Evolutionary conservation across 1,140 invertebrate genomes (phyloP).

Genomic region (Vanessa atalanta): DNA sequence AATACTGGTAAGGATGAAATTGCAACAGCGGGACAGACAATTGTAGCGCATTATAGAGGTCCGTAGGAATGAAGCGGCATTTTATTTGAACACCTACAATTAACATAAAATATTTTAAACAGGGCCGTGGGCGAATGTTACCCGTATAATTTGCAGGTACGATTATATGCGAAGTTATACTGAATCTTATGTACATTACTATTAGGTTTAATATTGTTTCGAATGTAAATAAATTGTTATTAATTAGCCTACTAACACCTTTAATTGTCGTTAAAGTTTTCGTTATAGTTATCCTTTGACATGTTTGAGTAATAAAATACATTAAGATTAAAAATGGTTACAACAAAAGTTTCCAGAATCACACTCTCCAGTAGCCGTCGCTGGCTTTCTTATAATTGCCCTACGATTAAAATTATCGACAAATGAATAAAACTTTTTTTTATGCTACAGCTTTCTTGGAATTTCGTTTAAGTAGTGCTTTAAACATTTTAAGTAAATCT

Average conservation of each 20-base stretch:
- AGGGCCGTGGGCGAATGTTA: conserved; percentile 32
- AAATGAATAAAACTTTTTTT: too few species aligned
- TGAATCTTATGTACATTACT: neutral
- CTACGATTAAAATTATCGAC: too few species aligned
- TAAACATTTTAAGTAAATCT: too few species aligned
- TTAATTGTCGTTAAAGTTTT: conserved; percentile 25
- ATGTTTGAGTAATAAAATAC: neutral
- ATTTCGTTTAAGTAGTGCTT: too few species aligned
- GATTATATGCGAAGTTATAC: neutral
- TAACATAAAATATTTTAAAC: conserved; percentile 48
- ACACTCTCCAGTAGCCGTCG: too few species aligned
- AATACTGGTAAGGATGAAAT: neutral
- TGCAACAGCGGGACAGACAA: neutral
- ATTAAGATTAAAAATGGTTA: neutral
- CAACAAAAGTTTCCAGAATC: neutral
- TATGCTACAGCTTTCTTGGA: too few species aligned
- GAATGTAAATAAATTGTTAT: conserved; percentile 10
- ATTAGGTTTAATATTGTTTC: conserved; percentile 1
- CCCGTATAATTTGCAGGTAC: conserved; percentile 31
- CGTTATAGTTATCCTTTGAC: conserved; percentile 3
- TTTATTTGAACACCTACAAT: conserved; percentile 42
- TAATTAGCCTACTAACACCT: conserved; percentile 35
- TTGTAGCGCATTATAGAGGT: conserved; percentile 3
- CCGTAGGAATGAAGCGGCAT: conserved; percentile 16
- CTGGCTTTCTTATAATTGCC: too few species aligned